These are phyloP conservation scores for Etheostoma nigrum DNA, from an alignment of 2,797 vertebrate genomes.

Conservation along the genomic window DNA sequence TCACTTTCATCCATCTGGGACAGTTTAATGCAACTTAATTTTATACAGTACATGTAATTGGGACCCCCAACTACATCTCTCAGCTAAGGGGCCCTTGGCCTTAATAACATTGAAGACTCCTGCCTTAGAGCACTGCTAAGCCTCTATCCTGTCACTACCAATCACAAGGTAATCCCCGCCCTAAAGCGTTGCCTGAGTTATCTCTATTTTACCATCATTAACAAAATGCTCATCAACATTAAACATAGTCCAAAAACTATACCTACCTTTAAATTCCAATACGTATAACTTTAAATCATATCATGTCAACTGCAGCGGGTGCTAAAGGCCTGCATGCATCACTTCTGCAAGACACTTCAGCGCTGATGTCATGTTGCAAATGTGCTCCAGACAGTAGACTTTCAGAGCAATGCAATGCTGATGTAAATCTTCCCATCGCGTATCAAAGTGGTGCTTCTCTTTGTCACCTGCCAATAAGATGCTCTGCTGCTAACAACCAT, in stretches of 20 bases:
- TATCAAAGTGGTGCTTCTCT: conserved; percentile 41
- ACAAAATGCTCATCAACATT: background rate
- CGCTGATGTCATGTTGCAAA: conserved; percentile 21
- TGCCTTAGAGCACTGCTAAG: no score
- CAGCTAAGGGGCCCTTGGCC: no score
- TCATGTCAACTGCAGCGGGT: background rate
- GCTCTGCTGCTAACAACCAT: conserved; percentile 38
- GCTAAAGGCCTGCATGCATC: background rate
- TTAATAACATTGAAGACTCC: no score
- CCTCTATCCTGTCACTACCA: no score
- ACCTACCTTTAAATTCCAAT: background rate
- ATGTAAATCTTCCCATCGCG: conserved; percentile 33
- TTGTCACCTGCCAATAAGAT: conserved; percentile 62
- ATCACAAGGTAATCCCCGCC: no score
- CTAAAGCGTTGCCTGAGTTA: no score
- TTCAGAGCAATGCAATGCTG: conserved; percentile 20
- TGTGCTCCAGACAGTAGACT: conserved; percentile 20
- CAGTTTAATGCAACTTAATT: no score
- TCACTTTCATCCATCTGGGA: no score
- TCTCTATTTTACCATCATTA: no score
- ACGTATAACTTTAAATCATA: background rate
- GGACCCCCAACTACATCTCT: no score
- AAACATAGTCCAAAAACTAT: background rate
- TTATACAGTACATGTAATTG: no score
- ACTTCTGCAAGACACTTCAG: background rate